Base-by-base conservation (phyloP, 2,888 invertebrate genomes). In the Tribolium freemani region DNA sequence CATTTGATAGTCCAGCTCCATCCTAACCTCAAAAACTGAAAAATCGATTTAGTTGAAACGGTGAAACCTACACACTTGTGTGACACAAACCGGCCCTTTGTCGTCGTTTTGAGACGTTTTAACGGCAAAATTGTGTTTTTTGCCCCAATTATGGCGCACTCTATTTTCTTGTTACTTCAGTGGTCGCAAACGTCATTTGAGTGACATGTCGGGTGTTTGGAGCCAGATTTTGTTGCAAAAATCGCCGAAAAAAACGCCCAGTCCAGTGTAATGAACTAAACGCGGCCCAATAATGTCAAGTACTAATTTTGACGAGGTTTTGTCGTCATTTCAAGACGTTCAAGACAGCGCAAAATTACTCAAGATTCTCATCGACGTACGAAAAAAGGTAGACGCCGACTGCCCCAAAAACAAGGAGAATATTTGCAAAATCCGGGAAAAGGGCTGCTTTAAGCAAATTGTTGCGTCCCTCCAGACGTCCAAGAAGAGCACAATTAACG, bases 401-500 rank as follows among this genome's bases (percentile, higher is more conserved):
- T 82, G 82, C 78, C 81, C 83, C 1, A 80, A 81, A 74, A 76
- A 82, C 58, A 79, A 77, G 60, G 76, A 78, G 44, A 82, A 83
- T 54, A 80, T 84, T 63, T 71, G 74, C n/a, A 82, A 80, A 71
- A 54, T 84, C 53, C 80, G 82, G 21, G 77, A 80, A 87, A 88
- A 77, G 84, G 88, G 84, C 56, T 80, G 78, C 64, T 70, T 85
- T 2, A 84, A 83, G 75, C 76, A 78, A 13, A 86, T 94, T 80
- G 85, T 93, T 56, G 88, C 89, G 67, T 90, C 92, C 82, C 86
- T 93, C 67, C 89, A 89, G 74, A 90, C 91, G 80, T 90, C 91
- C 2, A 91, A 93, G 83, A 91, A 90, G 82, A 90, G 90, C 83
- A 91, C 93, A 76, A 86, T 94, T 45, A 94, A 94, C 85, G 86